Evolutionary conservation across 2,888 invertebrate genomes (phyloP).

Genomic region (Teinopalpus imperialis): DNA sequence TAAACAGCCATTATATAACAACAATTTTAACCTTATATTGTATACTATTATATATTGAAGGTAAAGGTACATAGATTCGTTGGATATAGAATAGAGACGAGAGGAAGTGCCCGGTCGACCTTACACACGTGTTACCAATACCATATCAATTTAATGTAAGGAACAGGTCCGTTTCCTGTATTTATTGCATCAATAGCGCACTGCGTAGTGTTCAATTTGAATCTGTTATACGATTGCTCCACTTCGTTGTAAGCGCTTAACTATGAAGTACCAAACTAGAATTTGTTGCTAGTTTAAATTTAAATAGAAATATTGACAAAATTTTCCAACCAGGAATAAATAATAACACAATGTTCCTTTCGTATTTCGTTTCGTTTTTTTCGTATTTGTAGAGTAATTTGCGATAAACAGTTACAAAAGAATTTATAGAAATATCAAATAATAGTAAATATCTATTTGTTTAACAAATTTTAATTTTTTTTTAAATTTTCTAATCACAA

Average conservation of each 20-base stretch:
- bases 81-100: slow-evolving; percentile 12
- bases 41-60: slow-evolving; percentile 16
- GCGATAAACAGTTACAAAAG: too few species aligned
- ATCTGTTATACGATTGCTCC: neutral
- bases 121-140: slow-evolving; percentile 40
- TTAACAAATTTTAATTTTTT: too few species aligned
- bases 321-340: too few species aligned
- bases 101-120: slow-evolving; percentile 45
- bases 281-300: neutral
- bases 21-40: slow-evolving; percentile 14
- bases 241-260: slow-evolving; percentile 6
- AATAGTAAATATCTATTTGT: too few species aligned
- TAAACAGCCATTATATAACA: neutral
- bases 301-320: too few species aligned
- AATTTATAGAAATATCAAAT: too few species aligned
- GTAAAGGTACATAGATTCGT: slow-evolving; percentile 6
- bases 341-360: too few species aligned
- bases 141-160: slow-evolving; percentile 53
- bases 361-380: too few species aligned
- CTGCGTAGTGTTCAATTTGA: slow-evolving; percentile 4
- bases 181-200: slow-evolving; percentile 41
- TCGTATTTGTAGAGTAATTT: too few species aligned
- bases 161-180: slow-evolving; percentile 54
- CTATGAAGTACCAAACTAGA: slow-evolving; percentile 13
- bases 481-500: too few species aligned